Conservation (phyloP, 1,140 invertebrate genomes). For the Mya arenaria region DNA sequence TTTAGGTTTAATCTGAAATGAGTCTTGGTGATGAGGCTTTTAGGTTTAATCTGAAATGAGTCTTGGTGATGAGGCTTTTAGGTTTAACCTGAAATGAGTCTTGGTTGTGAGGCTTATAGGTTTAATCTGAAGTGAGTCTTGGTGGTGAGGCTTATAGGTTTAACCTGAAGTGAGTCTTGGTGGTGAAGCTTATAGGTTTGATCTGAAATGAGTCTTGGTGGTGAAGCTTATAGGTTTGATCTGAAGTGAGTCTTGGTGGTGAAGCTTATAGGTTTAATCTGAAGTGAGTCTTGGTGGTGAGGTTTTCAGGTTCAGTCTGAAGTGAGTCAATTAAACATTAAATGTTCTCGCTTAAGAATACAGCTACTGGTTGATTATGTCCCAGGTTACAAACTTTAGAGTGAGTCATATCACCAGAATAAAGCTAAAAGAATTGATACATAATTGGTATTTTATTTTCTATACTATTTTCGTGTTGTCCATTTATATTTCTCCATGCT, state of each 20-base stretch:
- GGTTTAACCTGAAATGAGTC: constrained; percentile 73
- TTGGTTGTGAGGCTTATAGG: background rate
- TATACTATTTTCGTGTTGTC: constrained; percentile 22
- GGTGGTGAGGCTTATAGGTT: background rate
- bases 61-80: background rate
- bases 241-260: background rate
- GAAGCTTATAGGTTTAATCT: background rate
- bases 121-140: background rate
- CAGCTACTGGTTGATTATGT: background rate
- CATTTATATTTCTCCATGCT: constrained; percentile 7
- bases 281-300: background rate
- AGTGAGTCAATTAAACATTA: background rate
- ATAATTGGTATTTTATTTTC: background rate
- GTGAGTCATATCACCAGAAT: background rate
- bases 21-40: background rate
- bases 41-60: background rate
- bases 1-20: background rate
- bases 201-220: background rate
- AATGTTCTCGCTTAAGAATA: background rate
- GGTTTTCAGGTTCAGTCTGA: background rate
- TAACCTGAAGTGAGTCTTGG: background rate
- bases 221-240: background rate
- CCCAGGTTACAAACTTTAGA: background rate
- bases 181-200: background rate
- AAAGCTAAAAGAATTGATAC: background rate